Base-by-base conservation (phyloP, 2,797 vertebrate species). In the Siniperca undulata region DNA sequence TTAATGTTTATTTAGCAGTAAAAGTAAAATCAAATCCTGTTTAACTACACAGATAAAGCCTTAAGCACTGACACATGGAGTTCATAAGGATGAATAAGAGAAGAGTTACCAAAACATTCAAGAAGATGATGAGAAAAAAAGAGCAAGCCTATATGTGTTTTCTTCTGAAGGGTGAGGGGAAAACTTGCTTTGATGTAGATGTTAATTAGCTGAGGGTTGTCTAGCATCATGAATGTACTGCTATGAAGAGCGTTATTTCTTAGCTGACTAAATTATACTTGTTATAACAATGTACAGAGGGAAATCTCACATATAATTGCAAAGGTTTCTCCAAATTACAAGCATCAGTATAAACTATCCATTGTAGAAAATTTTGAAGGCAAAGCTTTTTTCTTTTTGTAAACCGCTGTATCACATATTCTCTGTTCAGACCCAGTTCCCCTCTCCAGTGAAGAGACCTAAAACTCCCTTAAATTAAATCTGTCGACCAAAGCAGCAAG, bases 171-270 rank as follows among this genome's bases (percentile, higher is more conserved):
- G 3, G 42, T 19, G 24, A 70, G 44, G 77, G 50, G 27, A 38
- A 73, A 30, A 58, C 38, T 56, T 75, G 7, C 69, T 86, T 90
- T 88, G 77, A 89, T 64, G 67, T 73, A 16, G 12, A 81, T 76
- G 42, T 67, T 79, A 86, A 89, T 77, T 40, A 84, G 46, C 16
- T 50, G 19, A 50, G 55, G 11, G 71, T 24, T 59, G 65, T 70
- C 65, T 58, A 27, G 40, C n/a, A 46, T 69, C 34, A 17, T 46
- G 20, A 64, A 44, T 65, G 36, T 3, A 14, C 3, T 27, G 12
- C 67, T 59, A 13, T 62, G 44, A 77, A 40, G 14, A 30, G 34
- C 5, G 4, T 55, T 17, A 40, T 12, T 40, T 77, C 59, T 69
- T 70, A 12, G 14, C 40, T 34, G 44, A 80, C 40, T 68, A 42